Evolutionary conservation across 2,113 vertebrate species (phyloP).

Genomic region (Athene cunicularia): DNA sequence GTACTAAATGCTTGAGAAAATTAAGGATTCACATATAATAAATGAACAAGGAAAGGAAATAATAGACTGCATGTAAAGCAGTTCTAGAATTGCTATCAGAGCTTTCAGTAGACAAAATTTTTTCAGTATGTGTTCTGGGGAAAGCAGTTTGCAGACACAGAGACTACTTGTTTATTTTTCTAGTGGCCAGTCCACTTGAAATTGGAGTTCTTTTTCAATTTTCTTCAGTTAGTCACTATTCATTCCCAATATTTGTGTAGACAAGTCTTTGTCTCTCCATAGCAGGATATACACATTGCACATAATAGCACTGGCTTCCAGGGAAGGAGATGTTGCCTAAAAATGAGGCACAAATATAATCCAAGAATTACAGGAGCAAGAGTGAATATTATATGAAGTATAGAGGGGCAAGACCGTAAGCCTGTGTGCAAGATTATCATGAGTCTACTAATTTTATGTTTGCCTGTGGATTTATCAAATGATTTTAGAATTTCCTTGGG

Average conservation of each 20-base stretch:
- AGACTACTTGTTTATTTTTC: not conserved
- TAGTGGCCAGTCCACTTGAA: not conserved
- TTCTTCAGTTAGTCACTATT: not conserved
- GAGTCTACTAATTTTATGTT: not conserved
- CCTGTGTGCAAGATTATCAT: not conserved
- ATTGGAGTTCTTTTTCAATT: not conserved
- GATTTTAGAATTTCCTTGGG: not conserved
- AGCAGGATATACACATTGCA: not conserved
- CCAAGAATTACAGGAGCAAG: not conserved
- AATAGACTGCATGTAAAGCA: not conserved
- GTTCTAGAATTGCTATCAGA: not conserved
- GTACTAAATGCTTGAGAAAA: not conserved
- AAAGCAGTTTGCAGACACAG: not conserved
- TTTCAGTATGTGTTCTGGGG: not conserved
- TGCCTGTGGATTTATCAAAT: not conserved
- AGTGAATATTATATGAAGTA: not conserved
- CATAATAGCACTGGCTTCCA: not conserved
- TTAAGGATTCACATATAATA: not conserved
- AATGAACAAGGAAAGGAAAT: not conserved
- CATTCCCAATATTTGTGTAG: not conserved
- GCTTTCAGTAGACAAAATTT: not conserved
- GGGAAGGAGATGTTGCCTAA: not conserved
- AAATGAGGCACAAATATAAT: not conserved
- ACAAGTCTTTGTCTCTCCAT: not conserved
- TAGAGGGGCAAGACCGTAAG: not conserved